Evolutionary conservation across 2,113 vertebrate genomes (phyloP), one percentile per base, ranked within the genome.

Genomic region (Phoxinus phoxinus): DNA sequence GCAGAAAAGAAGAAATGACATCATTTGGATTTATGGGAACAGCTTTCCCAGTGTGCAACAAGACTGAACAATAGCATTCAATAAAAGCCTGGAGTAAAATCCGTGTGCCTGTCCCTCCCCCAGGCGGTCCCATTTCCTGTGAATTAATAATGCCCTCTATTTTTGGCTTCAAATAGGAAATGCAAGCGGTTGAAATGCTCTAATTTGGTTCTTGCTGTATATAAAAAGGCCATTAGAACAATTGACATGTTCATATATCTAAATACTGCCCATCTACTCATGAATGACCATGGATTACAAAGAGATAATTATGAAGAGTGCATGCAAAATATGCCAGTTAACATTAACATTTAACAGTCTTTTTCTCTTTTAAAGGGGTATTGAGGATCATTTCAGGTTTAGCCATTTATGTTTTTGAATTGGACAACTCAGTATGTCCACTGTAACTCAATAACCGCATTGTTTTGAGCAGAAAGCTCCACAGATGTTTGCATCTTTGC

Each of bases 71-170:
- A 94, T 93, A 89, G 90, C n/a, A 65, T 89, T 87, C 86, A 91
- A 77, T 90, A 88, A 91, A 92, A 91, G 84, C 88, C 88, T 84
- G 86, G 86, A 87, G 86, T 90, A 88, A 92, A 92, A 91, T 85
- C 83, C 78, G 76, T 59, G 72, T 61, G 82, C 74, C 46, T 74
- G 71, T 65, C 87, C 89, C 81, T 87, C 85, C 90, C 86, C 81
- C 81, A 48, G 79, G 89, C 88, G 87, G 89, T 90, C 90, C 89
- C 81, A 82, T 87, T 93, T 94, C 92, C 92, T 93, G 89, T 92
- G 91, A 91, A 93, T 94, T 92, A 93, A 93, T 93, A 91, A 93
- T 92, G 89, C 87, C 65, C 65, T 80, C 89, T 92, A 89, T 91
- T 91, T 90, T 88, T 88, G 86, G 63, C 87, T 30, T 81, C 35